These are phyloP conservation scores for Rugalucina vietnamica DNA, from an alignment of 2,888 invertebrate genomes.

Conservation along the genomic window DNA sequence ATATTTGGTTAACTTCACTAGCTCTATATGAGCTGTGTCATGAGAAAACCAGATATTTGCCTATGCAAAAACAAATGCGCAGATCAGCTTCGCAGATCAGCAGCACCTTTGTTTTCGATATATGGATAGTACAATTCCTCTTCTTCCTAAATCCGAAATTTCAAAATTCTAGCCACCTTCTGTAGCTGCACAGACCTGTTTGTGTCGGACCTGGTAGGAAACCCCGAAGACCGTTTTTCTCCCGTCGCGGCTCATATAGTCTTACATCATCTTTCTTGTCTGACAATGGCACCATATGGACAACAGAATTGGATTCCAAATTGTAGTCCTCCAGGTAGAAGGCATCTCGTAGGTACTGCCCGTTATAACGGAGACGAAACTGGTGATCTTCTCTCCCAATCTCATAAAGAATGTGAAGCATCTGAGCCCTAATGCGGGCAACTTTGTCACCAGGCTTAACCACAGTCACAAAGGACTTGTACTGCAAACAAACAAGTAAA, in stretches of 20 bases:
- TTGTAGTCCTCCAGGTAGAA: slow-evolving; percentile 79
- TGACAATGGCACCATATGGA: slow-evolving; percentile 80
- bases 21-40: too few relatives aligned
- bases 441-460: slow-evolving; percentile 76
- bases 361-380: slow-evolving; percentile 81
- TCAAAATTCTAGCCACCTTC: too few relatives aligned
- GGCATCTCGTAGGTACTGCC: slow-evolving; percentile 79
- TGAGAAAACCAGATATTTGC: too few relatives aligned
- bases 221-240: too few relatives aligned
- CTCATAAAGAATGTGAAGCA: slow-evolving; percentile 80
- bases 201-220: neutral
- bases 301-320: slow-evolving; percentile 75
- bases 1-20: too few relatives aligned
- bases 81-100: too few relatives aligned
- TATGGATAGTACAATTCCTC: too few relatives aligned
- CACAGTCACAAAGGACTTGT: slow-evolving; percentile 79
- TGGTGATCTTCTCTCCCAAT: slow-evolving; percentile 79
- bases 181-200: neutral
- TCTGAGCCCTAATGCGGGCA: slow-evolving; percentile 79
- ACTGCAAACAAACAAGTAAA: slow-evolving; percentile 68
- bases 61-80: too few relatives aligned
- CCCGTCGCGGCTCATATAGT: too few relatives aligned
- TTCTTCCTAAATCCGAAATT: too few relatives aligned
- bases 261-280: slow-evolving; percentile 78
- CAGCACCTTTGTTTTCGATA: too few relatives aligned